A percentile compares a stretch with the other conserved stretches of the same genome.
Evolutionary conservation across 2,113 vertebrate genomes (phyloP).

Genomic region (Gila orcuttii): DNA sequence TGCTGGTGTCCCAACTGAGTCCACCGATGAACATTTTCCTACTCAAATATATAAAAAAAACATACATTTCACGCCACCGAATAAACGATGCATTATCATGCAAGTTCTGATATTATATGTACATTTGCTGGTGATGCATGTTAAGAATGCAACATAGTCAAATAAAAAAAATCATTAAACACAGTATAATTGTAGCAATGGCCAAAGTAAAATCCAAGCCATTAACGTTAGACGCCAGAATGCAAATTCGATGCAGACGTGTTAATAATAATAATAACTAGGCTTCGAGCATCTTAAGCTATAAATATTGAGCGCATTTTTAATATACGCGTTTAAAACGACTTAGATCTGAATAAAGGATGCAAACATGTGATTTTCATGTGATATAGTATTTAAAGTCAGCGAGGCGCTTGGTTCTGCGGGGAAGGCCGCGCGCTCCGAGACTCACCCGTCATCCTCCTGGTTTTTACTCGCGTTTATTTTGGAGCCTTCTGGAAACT

Average conservation of each 20-base stretch:
- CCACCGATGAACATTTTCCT: conserved; percentile 93
- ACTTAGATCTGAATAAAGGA: background rate
- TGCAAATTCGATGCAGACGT: background rate
- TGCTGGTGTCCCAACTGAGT: conserved; percentile 91
- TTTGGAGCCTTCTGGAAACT: conserved; percentile 86
- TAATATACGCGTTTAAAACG: background rate
- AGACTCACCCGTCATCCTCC: conserved; percentile 83
- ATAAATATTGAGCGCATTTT: background rate
- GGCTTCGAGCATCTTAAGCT: background rate
- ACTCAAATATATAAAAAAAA: conserved; percentile 34
- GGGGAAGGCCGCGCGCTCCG: background rate
- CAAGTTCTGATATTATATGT: background rate
- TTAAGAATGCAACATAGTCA: background rate
- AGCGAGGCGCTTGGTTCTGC: background rate
- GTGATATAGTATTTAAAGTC: background rate
- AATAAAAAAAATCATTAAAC: too few relatives aligned
- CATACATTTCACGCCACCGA: background rate
- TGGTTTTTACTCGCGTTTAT: conserved; percentile 89
- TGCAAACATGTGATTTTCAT: too few relatives aligned
- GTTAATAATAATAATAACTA: background rate
- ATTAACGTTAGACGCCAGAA: too few relatives aligned
- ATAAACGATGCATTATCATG: background rate
- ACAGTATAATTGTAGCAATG: background rate
- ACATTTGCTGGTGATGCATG: background rate
- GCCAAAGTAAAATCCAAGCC: background rate